Base-by-base conservation (phyloP, 1,140 invertebrate genomes). In the Drosophila melanica region DNA sequence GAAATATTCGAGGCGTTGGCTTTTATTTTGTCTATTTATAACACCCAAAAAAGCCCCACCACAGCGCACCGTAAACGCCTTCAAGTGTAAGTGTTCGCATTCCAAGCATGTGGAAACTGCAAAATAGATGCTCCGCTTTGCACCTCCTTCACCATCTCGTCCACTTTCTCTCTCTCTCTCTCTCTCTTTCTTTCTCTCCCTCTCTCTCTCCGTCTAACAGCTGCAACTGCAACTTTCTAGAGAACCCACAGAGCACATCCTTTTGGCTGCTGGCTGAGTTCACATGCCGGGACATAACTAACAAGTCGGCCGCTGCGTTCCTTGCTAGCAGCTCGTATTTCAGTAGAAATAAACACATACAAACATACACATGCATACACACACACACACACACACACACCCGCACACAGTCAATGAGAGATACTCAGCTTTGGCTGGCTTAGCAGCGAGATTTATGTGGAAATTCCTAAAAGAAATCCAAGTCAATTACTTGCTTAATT, bases 401-500 rank as follows among this genome's bases (percentile, higher is more conserved):
- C 37, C 10, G 33, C 23, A 55, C 33, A 47, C 16, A 53, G 9
- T 59, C 23, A 44, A 10, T 14, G 16, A 62, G 23, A 75, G 14
- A 75, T 44, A 64, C 30, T 51, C 39, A 35, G 62, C 58, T 48
- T 64, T 59, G 39, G 60, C 63, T 85, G 54, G 84, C 84, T 89
- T 89, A 89, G 80, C 80, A 74, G 77, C 50, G 77, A 90, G 86
- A 90, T 90, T 90, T 90, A 90, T 90, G 87, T 81, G 84, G 79
- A 85, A 90, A 90, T 90, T 90, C 79, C 79, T 82, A 80, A 90
- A 87, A 90, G 81, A 90, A 90, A 90, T 90, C 86, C 86, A 90
- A 90, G 86, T 90, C 86, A 90, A 90, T 90, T 90, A 90, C 82
- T 87, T 90, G 87, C 87, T 87, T 90, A 90, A 90, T 90, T 90